Evolutionary conservation across 2,797 vertebrate species (phyloP).

Genomic region (Chiroxiphia lanceolata): DNA sequence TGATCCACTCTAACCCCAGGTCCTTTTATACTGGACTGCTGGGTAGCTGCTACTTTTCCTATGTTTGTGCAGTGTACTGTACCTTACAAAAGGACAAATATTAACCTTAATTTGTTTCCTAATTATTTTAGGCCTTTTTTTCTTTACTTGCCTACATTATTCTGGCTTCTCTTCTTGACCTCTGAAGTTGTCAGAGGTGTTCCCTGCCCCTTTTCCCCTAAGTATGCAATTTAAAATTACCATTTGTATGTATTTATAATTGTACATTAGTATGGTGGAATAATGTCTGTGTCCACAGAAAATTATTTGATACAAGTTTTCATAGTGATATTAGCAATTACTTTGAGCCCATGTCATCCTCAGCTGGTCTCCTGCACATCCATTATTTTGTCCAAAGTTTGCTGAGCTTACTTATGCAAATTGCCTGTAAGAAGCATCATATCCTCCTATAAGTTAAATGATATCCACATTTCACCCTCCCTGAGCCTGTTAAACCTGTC

Average conservation of each 20-base stretch:
- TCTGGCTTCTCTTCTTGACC: neutral
- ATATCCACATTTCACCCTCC: neutral
- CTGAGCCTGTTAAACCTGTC: neutral
- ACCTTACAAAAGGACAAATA: neutral
- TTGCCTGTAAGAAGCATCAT: neutral
- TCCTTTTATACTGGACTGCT: neutral
- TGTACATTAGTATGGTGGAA: neutral
- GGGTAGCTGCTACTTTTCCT: neutral
- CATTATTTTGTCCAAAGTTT: neutral
- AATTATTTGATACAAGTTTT: neutral
- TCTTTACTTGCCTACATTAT: neutral
- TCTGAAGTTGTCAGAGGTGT: neutral
- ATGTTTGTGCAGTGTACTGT: neutral
- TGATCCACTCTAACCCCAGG: neutral
- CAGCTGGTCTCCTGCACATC: neutral
- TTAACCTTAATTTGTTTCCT: neutral
- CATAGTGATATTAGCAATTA: neutral
- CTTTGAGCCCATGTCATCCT: neutral
- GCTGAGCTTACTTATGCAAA: neutral
- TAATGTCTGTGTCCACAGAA: neutral
- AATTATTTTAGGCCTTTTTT: neutral
- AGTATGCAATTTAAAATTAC: neutral
- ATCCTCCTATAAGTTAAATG: neutral
- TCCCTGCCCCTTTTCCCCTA: neutral
- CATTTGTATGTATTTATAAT: neutral